Evolutionary conservation across 2,797 vertebrate species (phyloP).

Genomic region (Leptoclinus maculatus): DNA sequence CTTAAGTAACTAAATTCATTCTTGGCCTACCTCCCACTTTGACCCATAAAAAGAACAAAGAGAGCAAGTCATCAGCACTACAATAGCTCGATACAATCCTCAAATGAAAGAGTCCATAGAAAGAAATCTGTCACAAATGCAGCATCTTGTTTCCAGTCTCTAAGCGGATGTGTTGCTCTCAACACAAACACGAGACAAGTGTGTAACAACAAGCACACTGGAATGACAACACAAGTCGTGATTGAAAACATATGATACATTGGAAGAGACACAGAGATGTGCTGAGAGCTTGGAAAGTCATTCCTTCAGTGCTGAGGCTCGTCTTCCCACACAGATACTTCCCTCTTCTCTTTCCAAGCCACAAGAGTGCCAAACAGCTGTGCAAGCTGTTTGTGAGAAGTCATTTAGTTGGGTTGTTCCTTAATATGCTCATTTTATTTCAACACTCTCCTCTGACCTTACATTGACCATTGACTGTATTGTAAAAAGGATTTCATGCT

Average conservation of each 20-base stretch:
- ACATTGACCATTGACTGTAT: not conserved
- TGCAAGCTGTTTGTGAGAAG: slow-evolving; percentile 3
- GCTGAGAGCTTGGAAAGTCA: not conserved
- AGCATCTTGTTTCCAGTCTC: slow-evolving; percentile 29
- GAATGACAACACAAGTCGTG: slow-evolving; percentile 12
- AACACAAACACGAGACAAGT: slow-evolving; percentile 12
- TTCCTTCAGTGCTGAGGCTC: not conserved
- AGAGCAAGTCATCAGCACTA: slow-evolving; percentile 37
- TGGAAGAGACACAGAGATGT: slow-evolving; percentile 19
- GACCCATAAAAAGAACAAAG: slow-evolving; percentile 55
- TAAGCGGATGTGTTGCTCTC: slow-evolving; percentile 32
- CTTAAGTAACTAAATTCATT: slow-evolving; percentile 49
- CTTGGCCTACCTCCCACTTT: slow-evolving; percentile 51
- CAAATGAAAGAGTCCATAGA: slow-evolving; percentile 37
- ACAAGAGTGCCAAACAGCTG: slow-evolving; percentile 30
- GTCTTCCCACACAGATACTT: slow-evolving; percentile 9
- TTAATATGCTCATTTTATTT: slow-evolving; percentile 6
- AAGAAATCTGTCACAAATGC: slow-evolving; percentile 9
- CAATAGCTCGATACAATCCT: slow-evolving; percentile 56
- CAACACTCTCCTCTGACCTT: slow-evolving; percentile 38
- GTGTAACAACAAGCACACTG: slow-evolving; percentile 11
- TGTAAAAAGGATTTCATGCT: not conserved
- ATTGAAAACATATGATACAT: slow-evolving; percentile 8
- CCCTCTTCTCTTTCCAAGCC: not conserved
- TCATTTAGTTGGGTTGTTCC: not conserved